These are phyloP conservation scores for Eulacestoma nigropectus DNA, from an alignment of 2,113 vertebrate genomes.

Conservation along the genomic window DNA sequence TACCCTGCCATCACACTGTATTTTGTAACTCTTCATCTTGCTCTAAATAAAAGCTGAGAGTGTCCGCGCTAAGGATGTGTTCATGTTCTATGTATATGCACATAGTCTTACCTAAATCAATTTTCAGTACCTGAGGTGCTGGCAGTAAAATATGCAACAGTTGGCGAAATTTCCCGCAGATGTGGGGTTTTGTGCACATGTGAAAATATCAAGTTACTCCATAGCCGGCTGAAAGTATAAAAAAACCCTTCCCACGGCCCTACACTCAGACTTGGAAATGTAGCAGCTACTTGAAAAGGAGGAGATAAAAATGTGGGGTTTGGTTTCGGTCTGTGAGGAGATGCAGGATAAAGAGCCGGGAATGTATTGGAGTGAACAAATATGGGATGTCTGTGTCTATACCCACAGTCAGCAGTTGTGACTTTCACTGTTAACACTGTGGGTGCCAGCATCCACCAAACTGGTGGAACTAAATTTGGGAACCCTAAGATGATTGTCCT, in stretches of 20 bases:
- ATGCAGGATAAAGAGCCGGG: background rate
- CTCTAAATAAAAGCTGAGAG: background rate
- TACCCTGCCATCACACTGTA: background rate
- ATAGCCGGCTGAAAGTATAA: background rate
- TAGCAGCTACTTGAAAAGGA: background rate
- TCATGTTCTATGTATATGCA: background rate
- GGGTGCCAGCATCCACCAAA: background rate
- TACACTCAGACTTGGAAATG: background rate
- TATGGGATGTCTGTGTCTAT: background rate
- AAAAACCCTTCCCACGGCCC: background rate
- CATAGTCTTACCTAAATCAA: background rate
- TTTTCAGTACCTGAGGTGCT: background rate
- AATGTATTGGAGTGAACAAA: background rate
- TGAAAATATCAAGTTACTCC: background rate
- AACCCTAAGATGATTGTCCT: background rate
- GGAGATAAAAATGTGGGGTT: background rate
- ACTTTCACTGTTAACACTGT: background rate
- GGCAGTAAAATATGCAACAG: background rate
- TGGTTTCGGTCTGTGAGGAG: background rate
- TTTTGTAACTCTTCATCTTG: constrained; percentile 18
- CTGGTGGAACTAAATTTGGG: background rate
- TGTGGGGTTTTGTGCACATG: background rate
- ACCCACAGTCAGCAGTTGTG: background rate
- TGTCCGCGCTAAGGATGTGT: background rate
- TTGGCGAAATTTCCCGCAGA: background rate